These are phyloP conservation scores for Adelosebastes latens DNA, from an alignment of 2,797 vertebrate genomes.

Conservation along the genomic window DNA sequence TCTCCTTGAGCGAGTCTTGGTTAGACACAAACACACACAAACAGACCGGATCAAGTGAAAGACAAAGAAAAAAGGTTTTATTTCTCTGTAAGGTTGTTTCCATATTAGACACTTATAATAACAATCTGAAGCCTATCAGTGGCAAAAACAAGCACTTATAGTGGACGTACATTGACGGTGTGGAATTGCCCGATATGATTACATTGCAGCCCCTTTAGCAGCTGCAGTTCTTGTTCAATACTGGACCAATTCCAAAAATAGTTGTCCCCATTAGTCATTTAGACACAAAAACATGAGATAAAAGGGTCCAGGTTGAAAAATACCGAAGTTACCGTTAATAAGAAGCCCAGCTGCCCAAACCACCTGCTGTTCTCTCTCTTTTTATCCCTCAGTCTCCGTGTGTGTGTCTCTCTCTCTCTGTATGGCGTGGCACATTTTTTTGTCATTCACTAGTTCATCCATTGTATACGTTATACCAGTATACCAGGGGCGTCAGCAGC, in stretches of 20 bases:
- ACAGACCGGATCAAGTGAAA: neutral
- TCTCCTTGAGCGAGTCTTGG: neutral
- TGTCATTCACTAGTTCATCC: neutral
- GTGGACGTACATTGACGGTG: neutral
- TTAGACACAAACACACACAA: neutral
- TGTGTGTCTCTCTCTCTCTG: neutral
- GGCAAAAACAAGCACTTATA: neutral
- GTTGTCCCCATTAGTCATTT: neutral
- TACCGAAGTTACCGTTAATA: neutral
- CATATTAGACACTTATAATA: neutral
- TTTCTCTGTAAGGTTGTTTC: neutral
- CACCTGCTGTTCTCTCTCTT: constrained; percentile 31
- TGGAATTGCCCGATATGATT: neutral
- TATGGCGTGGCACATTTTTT: neutral
- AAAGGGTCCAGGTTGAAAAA: neutral
- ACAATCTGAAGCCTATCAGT: neutral
- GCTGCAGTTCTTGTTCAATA: neutral
- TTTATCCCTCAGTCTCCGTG: neutral
- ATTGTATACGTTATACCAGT: neutral
- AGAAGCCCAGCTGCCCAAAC: constrained; percentile 21
- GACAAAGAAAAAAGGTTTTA: neutral
- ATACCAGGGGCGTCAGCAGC: neutral
- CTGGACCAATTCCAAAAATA: neutral
- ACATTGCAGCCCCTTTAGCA: neutral
- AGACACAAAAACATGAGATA: neutral